Evolutionary conservation across 2,797 vertebrate species (phyloP).

Genomic region (Diplodus sargus): DNA sequence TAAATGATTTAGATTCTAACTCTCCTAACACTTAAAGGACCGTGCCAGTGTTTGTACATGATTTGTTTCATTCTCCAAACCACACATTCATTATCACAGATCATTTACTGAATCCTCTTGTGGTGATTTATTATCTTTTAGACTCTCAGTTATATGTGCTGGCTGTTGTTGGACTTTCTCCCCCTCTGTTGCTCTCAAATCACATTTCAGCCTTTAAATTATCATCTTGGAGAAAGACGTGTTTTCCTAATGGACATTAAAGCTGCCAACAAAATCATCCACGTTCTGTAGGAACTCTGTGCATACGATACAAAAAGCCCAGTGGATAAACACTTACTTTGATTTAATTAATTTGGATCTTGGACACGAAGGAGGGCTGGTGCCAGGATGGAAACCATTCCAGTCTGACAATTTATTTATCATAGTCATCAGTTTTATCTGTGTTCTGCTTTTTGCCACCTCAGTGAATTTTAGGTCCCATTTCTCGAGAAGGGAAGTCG

Average conservation of each 20-base stretch:
- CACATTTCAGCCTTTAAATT: slow-evolving; percentile 23
- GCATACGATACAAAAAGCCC: slow-evolving; percentile 5
- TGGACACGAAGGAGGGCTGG: background rate
- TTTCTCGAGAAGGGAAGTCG: too few relatives aligned
- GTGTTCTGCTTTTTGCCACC: background rate
- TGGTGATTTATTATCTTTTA: slow-evolving; percentile 16
- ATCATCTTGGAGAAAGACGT: slow-evolving; percentile 36
- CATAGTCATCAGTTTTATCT: slow-evolving; percentile 2
- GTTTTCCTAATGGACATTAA: slow-evolving; percentile 19
- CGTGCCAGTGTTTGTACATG: background rate
- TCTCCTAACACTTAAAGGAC: background rate
- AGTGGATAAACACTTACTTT: slow-evolving; percentile 20
- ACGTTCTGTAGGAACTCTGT: slow-evolving; percentile 4
- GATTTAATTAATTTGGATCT: slow-evolving; percentile 35
- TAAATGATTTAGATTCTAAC: slow-evolving; percentile 12
- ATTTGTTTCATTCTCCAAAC: slow-evolving; percentile 8
- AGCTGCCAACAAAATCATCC: slow-evolving; percentile 31
- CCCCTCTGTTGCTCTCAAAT: slow-evolving; percentile 1
- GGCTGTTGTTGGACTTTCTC: slow-evolving; percentile 12
- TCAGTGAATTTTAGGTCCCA: background rate
- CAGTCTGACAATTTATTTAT: background rate
- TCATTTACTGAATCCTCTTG: background rate
- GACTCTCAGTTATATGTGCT: slow-evolving; percentile 12
- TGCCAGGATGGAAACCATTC: background rate
- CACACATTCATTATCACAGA: slow-evolving; percentile 2